Conservation (phyloP, 2,888 invertebrate species). For the Muschampia plurimacula region DNA sequence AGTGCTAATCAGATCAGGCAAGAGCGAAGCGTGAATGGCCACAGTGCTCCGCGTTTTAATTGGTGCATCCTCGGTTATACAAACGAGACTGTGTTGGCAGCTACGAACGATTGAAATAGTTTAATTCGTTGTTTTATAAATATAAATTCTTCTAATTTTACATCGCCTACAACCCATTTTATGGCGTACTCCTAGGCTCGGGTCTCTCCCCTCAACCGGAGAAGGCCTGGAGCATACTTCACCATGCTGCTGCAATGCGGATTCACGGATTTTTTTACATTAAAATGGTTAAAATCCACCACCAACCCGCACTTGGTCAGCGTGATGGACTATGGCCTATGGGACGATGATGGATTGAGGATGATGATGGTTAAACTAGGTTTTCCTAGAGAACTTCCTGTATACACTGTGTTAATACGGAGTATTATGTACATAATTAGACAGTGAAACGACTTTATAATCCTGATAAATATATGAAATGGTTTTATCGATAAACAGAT, state of each 20-base stretch:
- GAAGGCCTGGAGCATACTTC: too few relatives aligned
- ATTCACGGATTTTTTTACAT: too few relatives aligned
- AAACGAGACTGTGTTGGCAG: conserved; percentile 41
- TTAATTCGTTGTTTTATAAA: background rate
- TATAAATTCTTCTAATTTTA: background rate
- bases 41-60: conserved; percentile 49
- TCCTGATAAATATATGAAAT: too few relatives aligned
- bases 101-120: conserved; percentile 1
- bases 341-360: too few relatives aligned
- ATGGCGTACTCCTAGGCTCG: too few relatives aligned
- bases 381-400: background rate
- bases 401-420: background rate
- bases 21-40: conserved; percentile 49
- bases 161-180: too few relatives aligned
- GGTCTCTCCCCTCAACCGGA: too few relatives aligned
- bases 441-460: background rate
- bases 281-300: too few relatives aligned
- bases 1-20: conserved; percentile 49
- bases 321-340: too few relatives aligned
- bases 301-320: too few relatives aligned
- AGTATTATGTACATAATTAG: background rate
- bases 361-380: background rate
- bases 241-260: too few relatives aligned
- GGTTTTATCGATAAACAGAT: background rate
- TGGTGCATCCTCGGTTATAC: conserved; percentile 48